Evolutionary conservation across 2,797 vertebrate species (phyloP).

Genomic region (Eulemur albifrons): DNA sequence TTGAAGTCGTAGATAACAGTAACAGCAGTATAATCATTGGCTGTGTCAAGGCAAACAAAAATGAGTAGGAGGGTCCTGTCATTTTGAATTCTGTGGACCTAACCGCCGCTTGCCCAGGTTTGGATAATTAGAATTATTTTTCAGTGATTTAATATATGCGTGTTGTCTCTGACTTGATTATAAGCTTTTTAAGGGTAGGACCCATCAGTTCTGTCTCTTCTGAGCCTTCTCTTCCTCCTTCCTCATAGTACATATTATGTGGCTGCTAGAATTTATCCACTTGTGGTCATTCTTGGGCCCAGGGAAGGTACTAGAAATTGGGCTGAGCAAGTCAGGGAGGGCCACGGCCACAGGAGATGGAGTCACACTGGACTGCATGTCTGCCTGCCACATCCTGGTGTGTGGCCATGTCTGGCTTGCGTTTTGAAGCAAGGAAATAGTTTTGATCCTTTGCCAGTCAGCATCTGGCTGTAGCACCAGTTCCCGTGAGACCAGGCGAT

Average conservation of each 20-base stretch:
- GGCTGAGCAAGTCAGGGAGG: background rate
- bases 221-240: constrained; percentile 7
- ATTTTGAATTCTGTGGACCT: background rate
- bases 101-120: background rate
- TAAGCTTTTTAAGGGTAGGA: background rate
- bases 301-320: constrained; percentile 5
- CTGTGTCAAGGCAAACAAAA: background rate
- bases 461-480: constrained; percentile 25
- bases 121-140: background rate
- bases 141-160: background rate
- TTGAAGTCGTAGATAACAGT: background rate
- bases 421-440: constrained; percentile 27
- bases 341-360: background rate
- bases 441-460: constrained; percentile 55
- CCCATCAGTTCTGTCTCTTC: background rate
- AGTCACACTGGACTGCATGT: background rate
- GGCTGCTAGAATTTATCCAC: background rate
- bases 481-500: background rate
- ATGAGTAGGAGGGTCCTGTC: background rate
- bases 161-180: background rate
- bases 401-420: constrained; percentile 47
- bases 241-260: background rate
- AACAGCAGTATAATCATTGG: background rate
- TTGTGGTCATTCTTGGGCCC: background rate
- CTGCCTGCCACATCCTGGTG: background rate